These are phyloP conservation scores for Mactromeris polynyma DNA, from an alignment of 2,888 invertebrate genomes.

Conservation along the genomic window DNA sequence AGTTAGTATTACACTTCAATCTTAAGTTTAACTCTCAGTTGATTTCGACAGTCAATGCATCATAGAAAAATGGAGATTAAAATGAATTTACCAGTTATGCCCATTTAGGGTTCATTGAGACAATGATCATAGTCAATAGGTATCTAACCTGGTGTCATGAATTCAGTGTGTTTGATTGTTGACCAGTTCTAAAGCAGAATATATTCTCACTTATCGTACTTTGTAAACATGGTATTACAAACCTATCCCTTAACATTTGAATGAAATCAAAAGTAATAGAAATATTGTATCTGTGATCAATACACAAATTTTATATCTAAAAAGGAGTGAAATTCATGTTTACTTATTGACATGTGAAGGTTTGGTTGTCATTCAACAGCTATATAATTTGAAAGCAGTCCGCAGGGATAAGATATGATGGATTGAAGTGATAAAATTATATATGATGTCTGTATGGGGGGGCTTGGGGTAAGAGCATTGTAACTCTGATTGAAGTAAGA, in stretches of 20 bases:
- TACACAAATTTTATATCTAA: background rate
- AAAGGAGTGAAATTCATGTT: conserved; percentile 3
- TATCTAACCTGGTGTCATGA: too few relatives aligned
- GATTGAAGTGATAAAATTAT: conserved; percentile 39
- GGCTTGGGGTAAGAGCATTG: background rate
- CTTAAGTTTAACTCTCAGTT: too few relatives aligned
- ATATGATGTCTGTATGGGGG: background rate
- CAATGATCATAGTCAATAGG: too few relatives aligned
- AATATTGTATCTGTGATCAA: background rate
- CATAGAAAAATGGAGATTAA: too few relatives aligned
- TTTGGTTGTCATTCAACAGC: conserved; percentile 1
- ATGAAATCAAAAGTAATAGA: background rate
- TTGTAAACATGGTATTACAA: background rate
- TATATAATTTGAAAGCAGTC: conserved; percentile 47
- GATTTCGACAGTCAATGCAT: too few relatives aligned
- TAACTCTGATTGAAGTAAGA: background rate
- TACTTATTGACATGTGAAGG: background rate
- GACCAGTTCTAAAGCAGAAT: too few relatives aligned
- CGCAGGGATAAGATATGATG: conserved; percentile 49
- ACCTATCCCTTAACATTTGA: background rate
- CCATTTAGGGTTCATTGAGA: too few relatives aligned
- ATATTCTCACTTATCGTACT: background rate
- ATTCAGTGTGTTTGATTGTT: too few relatives aligned
- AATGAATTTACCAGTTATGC: too few relatives aligned
- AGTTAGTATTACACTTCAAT: too few relatives aligned